Conservation (phyloP, 2,888 invertebrate species). For the Drosophila siamana region DNA sequence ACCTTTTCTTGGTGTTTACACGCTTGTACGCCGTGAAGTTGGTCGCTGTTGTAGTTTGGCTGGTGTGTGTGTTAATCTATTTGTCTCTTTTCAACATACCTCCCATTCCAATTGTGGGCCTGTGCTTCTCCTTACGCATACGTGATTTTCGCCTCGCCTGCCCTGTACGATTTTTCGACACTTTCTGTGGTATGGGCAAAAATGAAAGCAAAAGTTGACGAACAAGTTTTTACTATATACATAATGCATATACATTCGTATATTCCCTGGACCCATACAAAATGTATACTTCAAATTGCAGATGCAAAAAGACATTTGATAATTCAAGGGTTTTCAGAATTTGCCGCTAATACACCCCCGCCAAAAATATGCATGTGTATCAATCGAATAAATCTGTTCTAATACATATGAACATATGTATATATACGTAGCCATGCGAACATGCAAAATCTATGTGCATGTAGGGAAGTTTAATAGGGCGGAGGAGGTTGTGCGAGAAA, state of each 20-base stretch:
- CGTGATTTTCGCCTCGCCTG: constrained; percentile 69
- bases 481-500: constrained; percentile 26
- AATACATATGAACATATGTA: neutral
- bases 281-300: constrained; percentile 10
- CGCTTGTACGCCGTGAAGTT: constrained; percentile 70
- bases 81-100: constrained; percentile 51
- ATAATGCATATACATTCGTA: constrained; percentile 24
- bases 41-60: constrained; percentile 47
- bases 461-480: constrained; percentile 1
- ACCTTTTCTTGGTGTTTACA: constrained; percentile 45
- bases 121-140: constrained; percentile 63
- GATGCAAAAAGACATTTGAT: constrained; percentile 42
- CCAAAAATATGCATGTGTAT: constrained; percentile 32
- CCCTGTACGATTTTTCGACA: constrained; percentile 64
- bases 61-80: constrained; percentile 32
- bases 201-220: constrained; percentile 84
- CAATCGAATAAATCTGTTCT: neutral
- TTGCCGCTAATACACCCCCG: constrained; percentile 35
- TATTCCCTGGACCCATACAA: constrained; percentile 33
- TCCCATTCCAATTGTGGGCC: constrained; percentile 6
- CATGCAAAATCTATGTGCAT: constrained; percentile 22
- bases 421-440: too few species aligned
- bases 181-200: constrained; percentile 56
- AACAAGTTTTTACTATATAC: constrained; percentile 71
- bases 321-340: constrained; percentile 58